Evolutionary conservation across 2,888 invertebrate species (phyloP), one percentile per base, ranked within the genome.

Genomic region (Zeuzera pyrina): DNA sequence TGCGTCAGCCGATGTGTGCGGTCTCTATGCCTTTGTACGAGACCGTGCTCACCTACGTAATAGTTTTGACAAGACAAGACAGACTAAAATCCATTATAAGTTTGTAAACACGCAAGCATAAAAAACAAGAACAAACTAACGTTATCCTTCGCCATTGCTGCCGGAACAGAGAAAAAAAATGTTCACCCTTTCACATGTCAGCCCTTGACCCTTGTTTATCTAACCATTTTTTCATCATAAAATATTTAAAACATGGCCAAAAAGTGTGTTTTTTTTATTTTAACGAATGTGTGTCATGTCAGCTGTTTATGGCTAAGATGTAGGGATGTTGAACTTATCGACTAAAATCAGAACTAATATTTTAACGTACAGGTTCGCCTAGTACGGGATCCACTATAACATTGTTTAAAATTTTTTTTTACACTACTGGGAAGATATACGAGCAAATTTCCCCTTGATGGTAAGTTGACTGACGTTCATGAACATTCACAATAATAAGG

Each of bases 1-100:
- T 60, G 60, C 57, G 52, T 59, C 33, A 42, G 65, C 64, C 68
- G 70, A 76, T 68, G 52, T 62, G 71, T 71, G 72, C 65, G 72
- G 70, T 64, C 71, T 25, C n/a, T n/a, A n/a, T n/a, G n/a, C n/a
- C n/a, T n/a, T n/a, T 25, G 25, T 12, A 25, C 10, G 22, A 8
- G 25, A 12, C 13, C 12, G 13, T 25, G 10, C 12, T 8, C 2
- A 7, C 23, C 8, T 10, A 23, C 11, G 23, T 12, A 5, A n/a
- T 22, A 4, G 22, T n/a, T n/a, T 2, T n/a, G 22, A 22, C 7
- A 22, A 3, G 22, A 4, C 11, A n/a, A 3, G 8, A 21, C 3
- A 22, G 10, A 4, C 1, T 22, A 22, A 22, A 1, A 22, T 22
- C 11, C 1, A 22, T 22, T 22, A 10, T n/a, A n/a, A n/a, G n/a